Conservation (phyloP, 1,140 invertebrate species). For the Vollenhovia emeryi region DNA sequence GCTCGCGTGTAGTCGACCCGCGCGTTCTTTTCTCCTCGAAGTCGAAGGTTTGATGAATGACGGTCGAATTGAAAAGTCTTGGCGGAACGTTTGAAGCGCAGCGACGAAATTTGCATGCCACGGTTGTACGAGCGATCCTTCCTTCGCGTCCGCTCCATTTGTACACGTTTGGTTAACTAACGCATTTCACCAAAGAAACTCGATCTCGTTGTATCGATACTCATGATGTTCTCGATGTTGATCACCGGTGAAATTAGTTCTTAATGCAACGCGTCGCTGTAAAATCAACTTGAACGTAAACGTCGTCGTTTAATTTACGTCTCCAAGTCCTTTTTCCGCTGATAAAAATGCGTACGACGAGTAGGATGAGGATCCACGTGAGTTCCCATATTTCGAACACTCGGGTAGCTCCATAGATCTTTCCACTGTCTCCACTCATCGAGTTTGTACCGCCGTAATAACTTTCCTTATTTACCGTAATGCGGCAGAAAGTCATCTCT, state of each 20-base stretch:
- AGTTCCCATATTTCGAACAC: background rate
- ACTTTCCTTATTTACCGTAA: slow-evolving; percentile 49
- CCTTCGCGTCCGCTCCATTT: slow-evolving; percentile 61
- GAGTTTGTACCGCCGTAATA: slow-evolving; percentile 20
- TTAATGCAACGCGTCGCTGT: background rate
- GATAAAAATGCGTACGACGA: background rate
- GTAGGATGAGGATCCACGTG: background rate
- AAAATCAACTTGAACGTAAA: background rate
- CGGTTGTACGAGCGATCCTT: slow-evolving; percentile 66
- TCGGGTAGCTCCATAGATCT: background rate
- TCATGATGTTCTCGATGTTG: slow-evolving; percentile 65
- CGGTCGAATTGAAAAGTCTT: slow-evolving; percentile 65
- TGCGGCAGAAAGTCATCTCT: slow-evolving; percentile 47
- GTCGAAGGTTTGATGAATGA: slow-evolving; percentile 73
- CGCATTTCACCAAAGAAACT: slow-evolving; percentile 4
- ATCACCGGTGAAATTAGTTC: background rate
- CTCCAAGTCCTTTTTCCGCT: background rate
- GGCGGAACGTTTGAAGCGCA: slow-evolving; percentile 18
- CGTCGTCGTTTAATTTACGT: background rate
- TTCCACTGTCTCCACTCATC: background rate
- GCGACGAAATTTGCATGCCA: slow-evolving; percentile 64
- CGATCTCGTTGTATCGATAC: slow-evolving; percentile 65
- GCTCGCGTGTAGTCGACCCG: slow-evolving; percentile 37
- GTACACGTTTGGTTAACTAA: slow-evolving; percentile 43
- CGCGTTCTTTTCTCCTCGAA: slow-evolving; percentile 51